These are phyloP conservation scores for Ascaphus truei DNA, from an alignment of 2,113 vertebrate species.

Conservation along the genomic window DNA sequence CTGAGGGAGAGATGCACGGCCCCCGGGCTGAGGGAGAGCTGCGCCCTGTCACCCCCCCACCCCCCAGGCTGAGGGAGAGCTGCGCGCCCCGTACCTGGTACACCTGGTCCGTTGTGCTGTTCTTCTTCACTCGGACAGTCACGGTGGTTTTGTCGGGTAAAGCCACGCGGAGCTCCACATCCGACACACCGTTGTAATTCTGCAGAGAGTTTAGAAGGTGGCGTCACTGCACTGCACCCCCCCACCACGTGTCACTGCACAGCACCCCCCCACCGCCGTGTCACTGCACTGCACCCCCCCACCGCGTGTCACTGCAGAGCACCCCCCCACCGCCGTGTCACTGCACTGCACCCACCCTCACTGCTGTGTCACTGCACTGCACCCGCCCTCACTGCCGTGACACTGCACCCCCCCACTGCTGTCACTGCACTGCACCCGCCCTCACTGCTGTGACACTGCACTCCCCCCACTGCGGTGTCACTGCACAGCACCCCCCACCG, in stretches of 20 bases:
- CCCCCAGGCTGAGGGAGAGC: background rate
- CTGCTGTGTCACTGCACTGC: background rate
- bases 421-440: background rate
- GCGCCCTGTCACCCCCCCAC: background rate
- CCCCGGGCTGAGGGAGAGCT: background rate
- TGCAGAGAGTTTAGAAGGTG: slow-evolving; percentile 40
- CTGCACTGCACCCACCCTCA: too few species aligned
- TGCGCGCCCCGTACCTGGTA: slow-evolving; percentile 78
- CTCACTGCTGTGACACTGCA: background rate
- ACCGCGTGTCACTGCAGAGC: too few species aligned
- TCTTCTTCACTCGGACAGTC: slow-evolving; percentile 90
- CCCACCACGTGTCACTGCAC: too few species aligned
- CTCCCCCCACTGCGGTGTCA: background rate
- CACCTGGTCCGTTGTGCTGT: slow-evolving; percentile 96
- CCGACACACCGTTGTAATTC: slow-evolving; percentile 92
- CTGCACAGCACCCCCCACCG: too few species aligned
- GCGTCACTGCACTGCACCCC: too few species aligned
- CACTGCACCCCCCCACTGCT: background rate
- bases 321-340: background rate
- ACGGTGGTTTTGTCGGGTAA: slow-evolving; percentile 85
- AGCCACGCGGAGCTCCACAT: slow-evolving; percentile 88
- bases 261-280: background rate
- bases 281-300: too few species aligned
- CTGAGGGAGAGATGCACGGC: accelerated
- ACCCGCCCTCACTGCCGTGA: background rate